Percentiles rank a stretch among this genome's conserved stretches.
Evolutionary conservation across 1,140 invertebrate genomes (phyloP).

Genomic region (Drosophila oshimai): DNA sequence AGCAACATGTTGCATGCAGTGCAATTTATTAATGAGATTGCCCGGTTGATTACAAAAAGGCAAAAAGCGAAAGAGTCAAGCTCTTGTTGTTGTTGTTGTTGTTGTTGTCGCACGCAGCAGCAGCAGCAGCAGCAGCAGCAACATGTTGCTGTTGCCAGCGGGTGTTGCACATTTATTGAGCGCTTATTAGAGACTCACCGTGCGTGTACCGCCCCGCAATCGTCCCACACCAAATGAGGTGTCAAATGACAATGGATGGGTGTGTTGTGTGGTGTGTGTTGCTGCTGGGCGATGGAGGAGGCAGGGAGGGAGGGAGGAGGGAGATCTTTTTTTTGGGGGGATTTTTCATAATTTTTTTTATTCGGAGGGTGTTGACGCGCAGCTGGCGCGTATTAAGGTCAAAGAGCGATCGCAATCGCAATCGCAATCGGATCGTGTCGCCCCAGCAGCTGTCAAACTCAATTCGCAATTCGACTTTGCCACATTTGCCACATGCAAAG

Average conservation of each 20-base stretch:
- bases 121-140: constrained; percentile 33
- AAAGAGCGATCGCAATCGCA: constrained; percentile 77
- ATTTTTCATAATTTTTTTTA: constrained; percentile 12
- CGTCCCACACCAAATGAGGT: constrained; percentile 66
- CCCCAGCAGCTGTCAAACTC: constrained; percentile 80
- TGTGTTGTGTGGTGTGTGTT: neutral
- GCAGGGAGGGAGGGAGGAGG: neutral
- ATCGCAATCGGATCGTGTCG: constrained; percentile 79
- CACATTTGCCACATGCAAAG: constrained; percentile 71
- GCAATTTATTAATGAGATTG: constrained; percentile 82
- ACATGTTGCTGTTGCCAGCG: constrained; percentile 73
- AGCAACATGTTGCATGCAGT: constrained; percentile 74
- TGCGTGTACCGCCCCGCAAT: constrained; percentile 40
- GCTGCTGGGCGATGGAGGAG: neutral
- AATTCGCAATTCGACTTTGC: constrained; percentile 64
- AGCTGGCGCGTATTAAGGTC: constrained; percentile 81
- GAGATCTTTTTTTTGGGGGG: neutral
- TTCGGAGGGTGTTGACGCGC: constrained; percentile 61
- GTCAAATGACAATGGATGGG: constrained; percentile 75
- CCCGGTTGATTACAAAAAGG: constrained; percentile 73
- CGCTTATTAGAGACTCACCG: constrained; percentile 69
- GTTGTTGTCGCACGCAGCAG: constrained; percentile 52
- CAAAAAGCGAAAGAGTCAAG: constrained; percentile 15
- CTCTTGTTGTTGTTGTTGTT: constrained; percentile 58
- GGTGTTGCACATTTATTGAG: constrained; percentile 80